phyloP scores from a whole-genome alignment of 2,888 invertebrate species.

The Oxytorus armatus region DNA sequence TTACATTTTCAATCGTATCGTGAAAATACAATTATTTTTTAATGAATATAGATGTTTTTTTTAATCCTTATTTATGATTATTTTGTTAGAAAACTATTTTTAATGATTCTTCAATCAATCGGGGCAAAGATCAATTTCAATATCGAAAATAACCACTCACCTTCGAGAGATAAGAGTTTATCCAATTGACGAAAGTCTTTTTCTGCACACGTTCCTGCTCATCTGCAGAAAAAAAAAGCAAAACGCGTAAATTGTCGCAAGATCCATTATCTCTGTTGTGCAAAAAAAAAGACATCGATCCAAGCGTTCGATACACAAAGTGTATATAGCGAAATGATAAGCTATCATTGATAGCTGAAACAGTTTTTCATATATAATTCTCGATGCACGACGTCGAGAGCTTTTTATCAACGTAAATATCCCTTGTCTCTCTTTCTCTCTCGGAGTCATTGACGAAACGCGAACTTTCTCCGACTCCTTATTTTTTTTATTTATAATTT shows the following conservation, averaged over 20 bases:
- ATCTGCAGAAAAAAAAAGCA: slow-evolving; percentile 90
- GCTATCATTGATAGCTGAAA: slow-evolving; percentile 27
- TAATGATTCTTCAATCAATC: not conserved
- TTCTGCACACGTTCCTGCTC: slow-evolving; percentile 99
- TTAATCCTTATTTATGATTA: too few species aligned
- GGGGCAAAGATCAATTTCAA: not conserved
- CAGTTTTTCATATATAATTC: slow-evolving; percentile 16
- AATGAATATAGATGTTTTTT: too few species aligned
- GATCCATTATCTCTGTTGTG: slow-evolving; percentile 12
- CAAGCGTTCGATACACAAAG: slow-evolving; percentile 9
- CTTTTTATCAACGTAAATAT: slow-evolving; percentile 29
- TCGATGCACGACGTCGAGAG: slow-evolving; percentile 8
- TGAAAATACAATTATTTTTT: too few species aligned
- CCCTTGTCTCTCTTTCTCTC: too few species aligned
- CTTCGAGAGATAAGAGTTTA: slow-evolving; percentile 98
- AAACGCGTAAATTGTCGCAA: slow-evolving; percentile 5
- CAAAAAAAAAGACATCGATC: slow-evolving; percentile 27
- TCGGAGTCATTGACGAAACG: not conserved
- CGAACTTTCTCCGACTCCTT: slow-evolving; percentile 5
- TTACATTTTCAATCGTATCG: too few species aligned
- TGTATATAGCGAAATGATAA: slow-evolving; percentile 42
- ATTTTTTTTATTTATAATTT: slow-evolving; percentile 8
- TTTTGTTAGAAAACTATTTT: too few species aligned
- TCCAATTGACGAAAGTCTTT: slow-evolving; percentile 99
- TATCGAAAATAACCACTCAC: slow-evolving; percentile 85